Base-by-base conservation (phyloP, 2,797 vertebrate genomes). In the Hybognathus amarus region DNA sequence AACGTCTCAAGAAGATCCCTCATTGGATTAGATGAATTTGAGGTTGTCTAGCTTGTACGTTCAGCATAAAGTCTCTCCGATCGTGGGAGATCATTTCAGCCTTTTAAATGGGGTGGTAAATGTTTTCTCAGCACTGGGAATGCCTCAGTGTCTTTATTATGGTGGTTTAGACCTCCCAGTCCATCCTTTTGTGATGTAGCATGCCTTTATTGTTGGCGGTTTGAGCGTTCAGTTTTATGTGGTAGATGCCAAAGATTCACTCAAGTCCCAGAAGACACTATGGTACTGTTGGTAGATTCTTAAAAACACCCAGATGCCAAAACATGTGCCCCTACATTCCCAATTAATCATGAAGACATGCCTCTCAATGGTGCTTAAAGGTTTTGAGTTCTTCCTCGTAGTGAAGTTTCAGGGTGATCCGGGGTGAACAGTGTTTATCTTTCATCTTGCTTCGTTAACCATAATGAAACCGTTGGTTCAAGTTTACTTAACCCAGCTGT, bases 301-400 rank as follows among this genome's bases (percentile, higher is more conserved):
- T 89, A 79, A 64, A 61, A 47, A 85, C 87, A 87, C 85, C 80
- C 87, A 85, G 85, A 71, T 66, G 79, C 77, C 83, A 90, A 90
- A 89, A 87, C 83, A 81, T 81, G 71, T 82, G 61, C 22, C 52
- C 50, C 38, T 45, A 68, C 61, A 61, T 83, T 82, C 84, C 85
- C 79, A 77, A 63, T 92, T 87, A 73, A 77, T 75, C 66, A 64
- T 71, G 68, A 56, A 85, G 54, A 83, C 77, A 30, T 9, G 52
- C 61, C 17, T 42, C 47, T 77, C 20, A 50, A 13, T n/a, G 81
- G 78, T 42, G 17, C 54, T 50, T 40, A 9, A 45, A 24, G 73
- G 9, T 73, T 73, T 59, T 40, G 33, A 63, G 71, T 54, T 74
- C 50, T 75, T 56, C 61, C 38, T 45, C 67, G 13, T 12, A 8